phyloP scores from a whole-genome alignment of 2,797 vertebrate species.

The Carapus acus region DNA sequence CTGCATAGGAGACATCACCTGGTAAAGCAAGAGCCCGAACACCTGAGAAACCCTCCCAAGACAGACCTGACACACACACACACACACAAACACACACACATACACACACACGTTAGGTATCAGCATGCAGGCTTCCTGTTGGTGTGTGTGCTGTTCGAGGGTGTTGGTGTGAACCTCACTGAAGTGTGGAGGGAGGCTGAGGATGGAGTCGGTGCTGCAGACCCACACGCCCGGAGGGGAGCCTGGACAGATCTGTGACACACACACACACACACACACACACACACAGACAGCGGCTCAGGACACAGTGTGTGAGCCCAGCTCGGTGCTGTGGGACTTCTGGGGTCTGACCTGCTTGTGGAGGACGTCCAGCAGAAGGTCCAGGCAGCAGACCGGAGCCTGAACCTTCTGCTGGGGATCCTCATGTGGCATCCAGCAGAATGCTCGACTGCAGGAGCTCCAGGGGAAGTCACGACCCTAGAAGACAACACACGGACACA shows the following conservation, averaged over 20 bases:
- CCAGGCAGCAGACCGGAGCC: constrained; percentile 83
- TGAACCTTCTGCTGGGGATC: constrained; percentile 62
- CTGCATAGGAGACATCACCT: constrained; percentile 76
- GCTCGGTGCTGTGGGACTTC: no score
- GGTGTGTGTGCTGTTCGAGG: no score
- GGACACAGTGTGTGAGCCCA: no score
- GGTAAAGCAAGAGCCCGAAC: constrained; percentile 83
- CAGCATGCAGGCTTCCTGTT: no score
- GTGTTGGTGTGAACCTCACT: constrained; percentile 59
- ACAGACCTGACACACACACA: constrained; percentile 39
- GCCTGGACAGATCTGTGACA: constrained; percentile 78
- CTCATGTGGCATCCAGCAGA: constrained; percentile 82
- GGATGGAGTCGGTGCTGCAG: constrained; percentile 91
- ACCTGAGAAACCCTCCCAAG: constrained; percentile 81
- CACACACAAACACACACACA: background rate
- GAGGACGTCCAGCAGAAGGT: constrained; percentile 79
- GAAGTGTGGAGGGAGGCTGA: constrained; percentile 71
- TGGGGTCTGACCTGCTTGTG: constrained; percentile 68
- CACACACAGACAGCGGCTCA: no score
- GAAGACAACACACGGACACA: background rate
- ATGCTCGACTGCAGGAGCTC: constrained; percentile 86
- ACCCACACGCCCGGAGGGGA: constrained; percentile 92
- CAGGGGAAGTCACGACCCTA: constrained; percentile 92
- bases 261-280: background rate
- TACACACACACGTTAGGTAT: no score